Percentiles rank a stretch among this genome's conserved stretches.
Conservation (phyloP, 2,797 vertebrate genomes). For the Periophthalmus magnuspinnatus region DNA sequence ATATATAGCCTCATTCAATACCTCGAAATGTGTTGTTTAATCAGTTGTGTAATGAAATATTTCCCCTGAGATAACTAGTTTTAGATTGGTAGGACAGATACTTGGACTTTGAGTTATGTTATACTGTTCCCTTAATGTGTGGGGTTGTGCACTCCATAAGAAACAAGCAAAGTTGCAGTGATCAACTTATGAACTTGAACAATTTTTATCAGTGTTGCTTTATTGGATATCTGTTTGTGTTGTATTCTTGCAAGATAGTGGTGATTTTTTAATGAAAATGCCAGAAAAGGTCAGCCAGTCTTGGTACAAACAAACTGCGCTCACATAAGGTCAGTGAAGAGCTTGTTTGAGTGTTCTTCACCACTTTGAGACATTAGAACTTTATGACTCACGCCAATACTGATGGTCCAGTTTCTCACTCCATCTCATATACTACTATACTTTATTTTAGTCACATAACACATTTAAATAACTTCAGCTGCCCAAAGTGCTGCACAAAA, state of each 20-base stretch:
- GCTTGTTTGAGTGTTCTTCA: neutral
- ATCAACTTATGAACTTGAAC: neutral
- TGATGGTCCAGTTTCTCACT: too few relatives aligned
- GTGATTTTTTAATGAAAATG: neutral
- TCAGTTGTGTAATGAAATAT: neutral
- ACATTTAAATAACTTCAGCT: too few relatives aligned
- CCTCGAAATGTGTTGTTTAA: neutral
- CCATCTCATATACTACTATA: too few relatives aligned
- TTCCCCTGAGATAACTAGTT: neutral
- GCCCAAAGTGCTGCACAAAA: too few relatives aligned
- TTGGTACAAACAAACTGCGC: neutral
- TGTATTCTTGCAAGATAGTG: neutral
- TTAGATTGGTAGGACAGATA: neutral
- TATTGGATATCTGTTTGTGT: neutral
- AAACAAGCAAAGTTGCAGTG: neutral
- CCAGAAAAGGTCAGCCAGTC: neutral
- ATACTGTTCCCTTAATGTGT: neutral
- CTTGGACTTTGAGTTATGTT: neutral
- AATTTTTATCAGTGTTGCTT: neutral
- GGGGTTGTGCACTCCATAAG: neutral
- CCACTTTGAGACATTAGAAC: neutral
- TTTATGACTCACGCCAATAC: neutral
- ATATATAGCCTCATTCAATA: constrained; percentile 13
- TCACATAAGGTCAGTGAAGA: neutral
- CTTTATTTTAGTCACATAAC: too few relatives aligned